Conservation (phyloP, 1,140 invertebrate species). For the Polyergus mexicanus region DNA sequence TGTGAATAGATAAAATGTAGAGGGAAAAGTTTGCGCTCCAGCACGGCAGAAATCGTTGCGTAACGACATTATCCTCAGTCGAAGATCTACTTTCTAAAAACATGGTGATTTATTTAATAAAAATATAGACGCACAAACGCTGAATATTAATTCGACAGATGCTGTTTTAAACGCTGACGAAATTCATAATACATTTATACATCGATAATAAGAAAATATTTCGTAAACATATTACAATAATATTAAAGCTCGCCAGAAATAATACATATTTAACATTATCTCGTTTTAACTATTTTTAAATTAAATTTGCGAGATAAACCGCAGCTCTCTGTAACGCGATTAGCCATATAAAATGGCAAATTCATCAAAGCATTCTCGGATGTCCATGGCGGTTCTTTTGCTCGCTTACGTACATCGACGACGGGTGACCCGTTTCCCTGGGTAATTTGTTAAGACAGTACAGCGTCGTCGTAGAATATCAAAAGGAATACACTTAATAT, state of each 20-base stretch:
- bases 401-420: conserved; percentile 39
- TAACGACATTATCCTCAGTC: conserved; percentile 15
- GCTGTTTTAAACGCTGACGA: not conserved
- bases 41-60: conserved; percentile 1
- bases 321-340: conserved; percentile 50
- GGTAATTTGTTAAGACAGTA: conserved; percentile 72
- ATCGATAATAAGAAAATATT: not conserved
- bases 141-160: conserved; percentile 14
- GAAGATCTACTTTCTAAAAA: conserved; percentile 17
- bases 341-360: conserved; percentile 65
- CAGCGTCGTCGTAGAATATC: conserved; percentile 71
- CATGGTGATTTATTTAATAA: not conserved
- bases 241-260: not conserved
- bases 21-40: conserved; percentile 39
- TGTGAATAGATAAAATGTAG: conserved; percentile 50
- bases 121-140: no score
- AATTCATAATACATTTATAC: not conserved
- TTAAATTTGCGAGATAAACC: conserved; percentile 63
- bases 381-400: conserved; percentile 30
- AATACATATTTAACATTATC: not conserved
- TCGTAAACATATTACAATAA: not conserved
- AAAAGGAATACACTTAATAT: conserved; percentile 82
- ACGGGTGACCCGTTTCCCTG: conserved; percentile 60
- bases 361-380: conserved; percentile 68
- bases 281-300: conserved; percentile 10